A percentile compares a stretch with the other conserved stretches of the same genome.
phyloP scores from a whole-genome alignment of 2,888 invertebrate genomes.

The Automeris io region DNA sequence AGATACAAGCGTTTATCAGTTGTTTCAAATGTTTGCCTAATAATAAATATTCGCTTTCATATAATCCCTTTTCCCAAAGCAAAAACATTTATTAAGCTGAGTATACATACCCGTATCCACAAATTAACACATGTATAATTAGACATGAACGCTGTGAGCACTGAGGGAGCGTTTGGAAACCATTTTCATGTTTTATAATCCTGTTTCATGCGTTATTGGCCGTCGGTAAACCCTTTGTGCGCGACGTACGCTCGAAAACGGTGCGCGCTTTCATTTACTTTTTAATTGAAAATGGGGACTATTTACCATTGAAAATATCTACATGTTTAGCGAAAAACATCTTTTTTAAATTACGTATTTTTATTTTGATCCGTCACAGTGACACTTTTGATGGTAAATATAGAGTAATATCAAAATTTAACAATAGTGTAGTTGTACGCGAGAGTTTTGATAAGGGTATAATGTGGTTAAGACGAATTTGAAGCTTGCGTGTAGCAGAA shows the following conservation, averaged over 20 bases:
- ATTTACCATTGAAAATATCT: background rate
- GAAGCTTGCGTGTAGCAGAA: no score
- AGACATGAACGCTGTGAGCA: constrained; percentile 40
- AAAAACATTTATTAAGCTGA: constrained; percentile 1
- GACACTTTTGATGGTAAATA: no score
- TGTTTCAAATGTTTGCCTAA: no score
- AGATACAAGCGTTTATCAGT: no score
- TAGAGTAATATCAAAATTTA: no score
- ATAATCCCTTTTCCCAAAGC: background rate
- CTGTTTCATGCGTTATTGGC: constrained; percentile 75
- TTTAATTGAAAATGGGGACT: constrained; percentile 2
- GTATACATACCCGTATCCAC: constrained; percentile 14
- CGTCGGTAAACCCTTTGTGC: constrained; percentile 48
- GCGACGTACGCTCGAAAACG: constrained; percentile 29
- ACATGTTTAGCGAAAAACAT: background rate
- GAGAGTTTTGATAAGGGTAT: no score
- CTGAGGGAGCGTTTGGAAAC: constrained; percentile 32
- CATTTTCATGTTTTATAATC: constrained; percentile 73
- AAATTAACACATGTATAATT: constrained; percentile 71
- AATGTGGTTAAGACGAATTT: no score
- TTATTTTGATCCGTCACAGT: no score
- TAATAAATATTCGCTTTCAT: no score
- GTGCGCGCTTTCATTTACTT: constrained; percentile 24
- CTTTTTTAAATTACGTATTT: no score
- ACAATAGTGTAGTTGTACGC: no score